Percentiles rank a stretch among this genome's conserved stretches.
Conservation (phyloP, 2,888 invertebrate genomes). For the Aspidiotus rigidus region DNA sequence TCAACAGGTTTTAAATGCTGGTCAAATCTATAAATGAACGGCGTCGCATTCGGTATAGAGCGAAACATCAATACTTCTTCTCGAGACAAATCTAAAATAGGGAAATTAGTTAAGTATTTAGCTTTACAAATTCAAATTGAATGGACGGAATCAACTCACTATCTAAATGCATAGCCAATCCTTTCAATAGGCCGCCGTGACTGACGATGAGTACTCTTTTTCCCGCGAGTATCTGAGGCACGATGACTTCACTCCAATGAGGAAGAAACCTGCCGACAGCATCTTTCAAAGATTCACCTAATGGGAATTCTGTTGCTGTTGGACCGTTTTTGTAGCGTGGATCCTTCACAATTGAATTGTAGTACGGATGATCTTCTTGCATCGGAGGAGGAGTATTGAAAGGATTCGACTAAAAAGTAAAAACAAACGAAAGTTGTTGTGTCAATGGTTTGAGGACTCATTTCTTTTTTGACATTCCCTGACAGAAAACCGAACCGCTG, state of each 20-base stretch:
- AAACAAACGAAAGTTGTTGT: background rate
- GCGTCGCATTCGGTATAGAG: slow-evolving; percentile 53
- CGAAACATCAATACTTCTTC: slow-evolving; percentile 54
- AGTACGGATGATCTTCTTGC: slow-evolving; percentile 64
- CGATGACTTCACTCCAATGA: slow-evolving; percentile 75
- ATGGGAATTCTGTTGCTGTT: slow-evolving; percentile 61
- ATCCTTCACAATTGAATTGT: slow-evolving; percentile 64
- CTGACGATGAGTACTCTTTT: slow-evolving; percentile 71
- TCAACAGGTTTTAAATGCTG: slow-evolving; percentile 51
- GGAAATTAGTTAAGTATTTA: too few species aligned
- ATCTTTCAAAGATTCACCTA: slow-evolving; percentile 70
- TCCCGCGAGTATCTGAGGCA: slow-evolving; percentile 71
- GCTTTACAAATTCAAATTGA: too few species aligned
- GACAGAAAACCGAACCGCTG: too few species aligned
- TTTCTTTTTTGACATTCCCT: too few species aligned
- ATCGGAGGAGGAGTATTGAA: slow-evolving; percentile 67
- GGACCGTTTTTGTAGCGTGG: slow-evolving; percentile 64
- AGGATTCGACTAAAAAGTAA: background rate
- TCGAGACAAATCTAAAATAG: slow-evolving; percentile 47
- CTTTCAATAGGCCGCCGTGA: slow-evolving; percentile 76
- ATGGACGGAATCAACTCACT: slow-evolving; percentile 46
- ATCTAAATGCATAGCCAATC: slow-evolving; percentile 77
- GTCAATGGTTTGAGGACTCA: too few species aligned
- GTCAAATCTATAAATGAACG: slow-evolving; percentile 55
- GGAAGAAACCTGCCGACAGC: slow-evolving; percentile 74